Evolutionary conservation across 2,888 invertebrate species (phyloP).

Genomic region (Idaea straminata): DNA sequence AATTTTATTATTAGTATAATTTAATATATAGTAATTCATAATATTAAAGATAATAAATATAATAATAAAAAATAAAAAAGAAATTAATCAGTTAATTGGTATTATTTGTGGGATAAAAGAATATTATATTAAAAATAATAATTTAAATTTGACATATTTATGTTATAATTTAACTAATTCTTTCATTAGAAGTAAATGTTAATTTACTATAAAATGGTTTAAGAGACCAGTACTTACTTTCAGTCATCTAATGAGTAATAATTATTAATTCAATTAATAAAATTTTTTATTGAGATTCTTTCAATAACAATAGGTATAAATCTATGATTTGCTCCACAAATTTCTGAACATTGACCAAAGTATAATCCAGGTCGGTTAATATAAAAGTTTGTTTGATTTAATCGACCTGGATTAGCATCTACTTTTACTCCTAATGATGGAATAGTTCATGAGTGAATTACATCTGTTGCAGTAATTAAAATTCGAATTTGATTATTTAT

Average conservation of each 20-base stretch:
- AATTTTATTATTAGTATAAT: conserved; percentile 45
- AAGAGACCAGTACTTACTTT: conserved; percentile 86
- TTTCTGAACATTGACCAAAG: conserved; percentile 90
- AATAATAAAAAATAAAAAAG: conserved; percentile 57
- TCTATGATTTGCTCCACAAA: conserved; percentile 89
- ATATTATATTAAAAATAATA: conserved; percentile 74
- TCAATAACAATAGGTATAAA: conserved; percentile 88
- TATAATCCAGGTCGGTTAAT: conserved; percentile 83
- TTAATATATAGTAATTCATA: conserved; percentile 73
- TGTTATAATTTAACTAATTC: conserved; percentile 78
- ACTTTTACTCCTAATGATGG: conserved; percentile 83
- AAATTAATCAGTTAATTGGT: conserved; percentile 79
- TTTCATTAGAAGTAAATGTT: conserved; percentile 83
- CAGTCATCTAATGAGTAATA: conserved; percentile 82
- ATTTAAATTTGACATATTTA: conserved; percentile 85
- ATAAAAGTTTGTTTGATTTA: conserved; percentile 83
- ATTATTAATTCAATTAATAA: conserved; percentile 81
- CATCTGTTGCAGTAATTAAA: conserved; percentile 82
- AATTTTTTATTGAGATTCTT: conserved; percentile 75
- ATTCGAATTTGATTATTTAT: conserved; percentile 82
- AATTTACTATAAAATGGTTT: conserved; percentile 83
- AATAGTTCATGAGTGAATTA: conserved; percentile 84
- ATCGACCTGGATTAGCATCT: conserved; percentile 83
- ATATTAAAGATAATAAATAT: conserved; percentile 74
- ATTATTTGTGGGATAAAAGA: conserved; percentile 86